phyloP scores from a whole-genome alignment of 2,888 invertebrate species.

The Troides oblongomaculatus region DNA sequence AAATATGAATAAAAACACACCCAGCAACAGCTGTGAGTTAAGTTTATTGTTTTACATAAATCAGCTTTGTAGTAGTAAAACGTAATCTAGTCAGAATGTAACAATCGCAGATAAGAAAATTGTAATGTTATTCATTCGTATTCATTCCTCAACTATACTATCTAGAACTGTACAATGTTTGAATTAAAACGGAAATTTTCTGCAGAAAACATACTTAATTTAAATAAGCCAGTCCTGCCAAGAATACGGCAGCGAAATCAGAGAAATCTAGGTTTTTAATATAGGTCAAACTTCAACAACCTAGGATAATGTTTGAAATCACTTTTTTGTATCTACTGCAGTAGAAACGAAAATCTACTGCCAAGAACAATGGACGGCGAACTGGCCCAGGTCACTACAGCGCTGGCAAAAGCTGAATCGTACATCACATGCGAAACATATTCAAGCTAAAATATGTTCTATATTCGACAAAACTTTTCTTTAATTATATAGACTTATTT shows the following conservation, averaged over 20 bases:
- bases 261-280: conserved; percentile 43
- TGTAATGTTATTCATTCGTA: not conserved
- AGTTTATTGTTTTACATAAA: too few relatives aligned
- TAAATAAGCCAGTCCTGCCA: conserved; percentile 10
- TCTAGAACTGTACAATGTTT: not conserved
- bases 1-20: too few relatives aligned
- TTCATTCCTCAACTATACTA: not conserved
- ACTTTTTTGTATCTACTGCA: conserved; percentile 42
- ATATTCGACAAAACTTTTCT: conserved; percentile 5
- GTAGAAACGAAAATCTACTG: conserved; percentile 43
- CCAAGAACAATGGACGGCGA: conserved; percentile 50
- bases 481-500: conserved; percentile 9
- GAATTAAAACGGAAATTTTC: not conserved
- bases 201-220: not conserved
- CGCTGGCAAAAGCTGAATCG: conserved; percentile 49
- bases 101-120: too few relatives aligned
- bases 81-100: too few relatives aligned
- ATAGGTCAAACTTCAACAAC: conserved; percentile 49
- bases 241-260: conserved; percentile 35
- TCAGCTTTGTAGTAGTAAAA: too few relatives aligned
- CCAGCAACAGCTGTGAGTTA: too few relatives aligned
- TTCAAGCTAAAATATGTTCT: conserved; percentile 37
- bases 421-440: conserved; percentile 44
- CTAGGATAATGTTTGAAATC: conserved; percentile 36
- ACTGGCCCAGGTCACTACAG: conserved; percentile 42